Percentiles rank a stretch among this genome's conserved stretches.
Evolutionary conservation across 2,797 vertebrate species (phyloP).

Genomic region (Malacoctenus gilli): DNA sequence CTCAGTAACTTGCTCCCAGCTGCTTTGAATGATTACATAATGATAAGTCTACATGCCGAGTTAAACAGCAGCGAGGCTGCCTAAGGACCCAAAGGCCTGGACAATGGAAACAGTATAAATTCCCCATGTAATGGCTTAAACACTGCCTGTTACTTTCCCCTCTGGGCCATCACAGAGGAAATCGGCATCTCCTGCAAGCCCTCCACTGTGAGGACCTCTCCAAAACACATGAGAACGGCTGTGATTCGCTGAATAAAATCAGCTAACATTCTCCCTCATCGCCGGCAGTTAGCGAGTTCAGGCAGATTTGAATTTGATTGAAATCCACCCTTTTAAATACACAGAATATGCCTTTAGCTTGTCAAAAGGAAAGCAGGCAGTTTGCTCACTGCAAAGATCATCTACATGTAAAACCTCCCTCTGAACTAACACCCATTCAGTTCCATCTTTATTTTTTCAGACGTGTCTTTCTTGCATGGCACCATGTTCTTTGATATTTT

Average conservation of each 20-base stretch:
- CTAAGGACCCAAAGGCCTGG: constrained; percentile 16
- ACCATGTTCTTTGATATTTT: constrained; percentile 70
- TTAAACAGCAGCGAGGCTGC: constrained; percentile 28
- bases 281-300: constrained; percentile 39
- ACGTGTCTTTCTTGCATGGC: constrained; percentile 79
- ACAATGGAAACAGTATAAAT: constrained; percentile 23
- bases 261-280: constrained; percentile 44
- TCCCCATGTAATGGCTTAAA: constrained; percentile 32
- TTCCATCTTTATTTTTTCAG: constrained; percentile 74
- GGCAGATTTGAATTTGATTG: constrained; percentile 37
- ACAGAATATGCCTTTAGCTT: constrained; percentile 45
- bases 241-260: constrained; percentile 66
- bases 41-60: constrained; percentile 29
- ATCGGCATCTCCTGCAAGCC: constrained; percentile 19
- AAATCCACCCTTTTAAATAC: constrained; percentile 40
- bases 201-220: constrained; percentile 29
- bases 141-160: constrained; percentile 12
- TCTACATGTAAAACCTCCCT: constrained; percentile 65
- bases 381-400: constrained; percentile 71
- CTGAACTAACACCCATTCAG: constrained; percentile 83
- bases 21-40: constrained; percentile 17
- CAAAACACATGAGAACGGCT: constrained; percentile 44
- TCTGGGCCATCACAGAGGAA: constrained; percentile 22
- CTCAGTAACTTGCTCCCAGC: constrained; percentile 20
- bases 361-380: constrained; percentile 64